A percentile compares a stretch with the other conserved stretches of the same genome.
These are phyloP conservation scores for Drosophila kambysellisi DNA, from an alignment of 2,888 invertebrate species.

Conservation along the genomic window DNA sequence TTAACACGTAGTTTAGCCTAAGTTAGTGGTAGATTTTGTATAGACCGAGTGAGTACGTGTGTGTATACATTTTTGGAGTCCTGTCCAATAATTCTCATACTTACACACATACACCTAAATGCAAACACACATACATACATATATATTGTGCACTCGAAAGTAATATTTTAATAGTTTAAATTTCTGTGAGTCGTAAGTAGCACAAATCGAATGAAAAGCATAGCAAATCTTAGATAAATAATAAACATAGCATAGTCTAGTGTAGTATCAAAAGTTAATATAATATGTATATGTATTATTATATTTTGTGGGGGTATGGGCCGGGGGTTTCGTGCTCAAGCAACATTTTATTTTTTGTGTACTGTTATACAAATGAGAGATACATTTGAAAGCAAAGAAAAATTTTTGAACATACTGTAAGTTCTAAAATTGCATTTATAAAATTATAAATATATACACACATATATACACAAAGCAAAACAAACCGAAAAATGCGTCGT, in stretches of 20 bases:
- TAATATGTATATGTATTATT: constrained; percentile 17
- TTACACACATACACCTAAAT: constrained; percentile 24
- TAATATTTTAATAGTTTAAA: constrained; percentile 72
- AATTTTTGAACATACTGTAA: constrained; percentile 79
- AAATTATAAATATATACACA: constrained; percentile 50
- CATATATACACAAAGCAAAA: constrained; percentile 50
- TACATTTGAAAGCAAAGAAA: constrained; percentile 48
- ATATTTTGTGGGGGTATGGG: constrained; percentile 7
- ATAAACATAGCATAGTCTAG: constrained; percentile 62
- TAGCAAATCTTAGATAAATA: constrained; percentile 73
- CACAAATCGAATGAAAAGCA: constrained; percentile 63
- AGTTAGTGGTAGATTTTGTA: constrained; percentile 74
- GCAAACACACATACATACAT: constrained; percentile 12
- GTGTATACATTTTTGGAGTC: constrained; percentile 28
- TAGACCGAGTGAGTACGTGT: constrained; percentile 47
- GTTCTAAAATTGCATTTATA: constrained; percentile 82
- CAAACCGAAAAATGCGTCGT: constrained; percentile 51
- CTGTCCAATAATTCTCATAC: constrained; percentile 43
- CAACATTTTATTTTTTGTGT: constrained; percentile 72
- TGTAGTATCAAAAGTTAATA: constrained; percentile 65
- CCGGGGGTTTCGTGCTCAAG: constrained; percentile 64
- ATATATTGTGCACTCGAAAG: constrained; percentile 59
- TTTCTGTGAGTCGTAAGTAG: constrained; percentile 71
- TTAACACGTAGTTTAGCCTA: constrained; percentile 54
- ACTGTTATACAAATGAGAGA: constrained; percentile 57